Evolutionary conservation across 2,113 vertebrate genomes (phyloP).

Genomic region (Lamprotornis superbus): DNA sequence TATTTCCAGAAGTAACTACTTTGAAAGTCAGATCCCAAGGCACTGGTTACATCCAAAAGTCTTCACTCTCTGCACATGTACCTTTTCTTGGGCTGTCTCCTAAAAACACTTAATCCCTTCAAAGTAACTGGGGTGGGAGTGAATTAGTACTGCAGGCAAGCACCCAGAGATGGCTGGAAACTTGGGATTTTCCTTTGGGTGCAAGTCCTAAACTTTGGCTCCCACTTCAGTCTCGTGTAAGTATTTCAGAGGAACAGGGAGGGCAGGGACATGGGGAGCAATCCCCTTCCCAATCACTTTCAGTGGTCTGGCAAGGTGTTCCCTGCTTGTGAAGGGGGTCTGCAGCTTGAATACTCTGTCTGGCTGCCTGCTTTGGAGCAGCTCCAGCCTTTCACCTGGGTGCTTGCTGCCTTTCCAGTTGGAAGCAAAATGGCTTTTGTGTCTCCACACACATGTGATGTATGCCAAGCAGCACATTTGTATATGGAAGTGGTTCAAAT

Average conservation of each 20-base stretch:
- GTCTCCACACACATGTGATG: fast-evolving
- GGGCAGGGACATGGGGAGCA: fast-evolving
- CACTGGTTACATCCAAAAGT: neutral
- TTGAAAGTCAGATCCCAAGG: neutral
- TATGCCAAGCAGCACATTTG: neutral
- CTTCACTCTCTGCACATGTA: neutral
- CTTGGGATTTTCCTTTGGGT: neutral
- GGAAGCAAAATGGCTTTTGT: neutral
- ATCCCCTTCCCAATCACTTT: neutral
- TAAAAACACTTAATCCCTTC: neutral
- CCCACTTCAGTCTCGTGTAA: neutral
- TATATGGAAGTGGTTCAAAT: neutral
- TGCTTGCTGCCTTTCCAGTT: neutral
- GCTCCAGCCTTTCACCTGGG: fast-evolving
- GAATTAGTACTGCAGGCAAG: neutral
- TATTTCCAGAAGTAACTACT: neutral
- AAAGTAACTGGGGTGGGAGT: neutral
- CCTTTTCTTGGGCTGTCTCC: neutral
- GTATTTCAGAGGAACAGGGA: neutral
- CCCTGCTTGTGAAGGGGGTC: neutral
- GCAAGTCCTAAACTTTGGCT: neutral
- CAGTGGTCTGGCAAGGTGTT: neutral
- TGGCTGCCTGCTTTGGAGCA: neutral
- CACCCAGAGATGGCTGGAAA: neutral
- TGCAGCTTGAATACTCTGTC: neutral